Evolutionary conservation across 2,797 vertebrate species (phyloP).

Genomic region (Scyliorhinus canicula): DNA sequence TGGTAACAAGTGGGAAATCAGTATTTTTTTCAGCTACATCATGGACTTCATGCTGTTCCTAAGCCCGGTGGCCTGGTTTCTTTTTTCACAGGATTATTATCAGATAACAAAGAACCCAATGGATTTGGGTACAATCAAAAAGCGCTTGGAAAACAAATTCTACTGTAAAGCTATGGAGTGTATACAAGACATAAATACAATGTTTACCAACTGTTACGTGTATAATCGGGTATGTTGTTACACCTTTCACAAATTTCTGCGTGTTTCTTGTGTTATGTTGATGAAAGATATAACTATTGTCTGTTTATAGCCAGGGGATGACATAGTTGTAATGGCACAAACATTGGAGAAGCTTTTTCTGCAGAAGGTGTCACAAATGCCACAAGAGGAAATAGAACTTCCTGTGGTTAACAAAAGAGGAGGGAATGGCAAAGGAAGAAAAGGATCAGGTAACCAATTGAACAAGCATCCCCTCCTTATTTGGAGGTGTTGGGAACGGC

Average conservation of each 20-base stretch:
- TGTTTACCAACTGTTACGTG: slow-evolving; percentile 89
- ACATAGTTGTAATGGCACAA: slow-evolving; percentile 86
- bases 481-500: neutral
- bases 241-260: slow-evolving; percentile 16
- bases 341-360: slow-evolving; percentile 78
- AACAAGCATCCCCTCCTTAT: neutral
- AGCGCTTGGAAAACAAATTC: slow-evolving; percentile 81
- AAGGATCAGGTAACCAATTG: neutral
- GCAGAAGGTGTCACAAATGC: slow-evolving; percentile 77
- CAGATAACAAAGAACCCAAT: slow-evolving; percentile 82
- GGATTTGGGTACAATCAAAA: slow-evolving; percentile 84
- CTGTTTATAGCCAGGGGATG: slow-evolving; percentile 72
- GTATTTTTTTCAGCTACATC: neutral
- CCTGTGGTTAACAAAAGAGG: slow-evolving; percentile 55
- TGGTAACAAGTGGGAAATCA: neutral
- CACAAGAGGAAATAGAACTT: slow-evolving; percentile 65
- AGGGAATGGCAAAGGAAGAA: slow-evolving; percentile 57
- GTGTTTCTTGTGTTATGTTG: neutral
- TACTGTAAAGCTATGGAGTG: slow-evolving; percentile 78
- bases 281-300: neutral
- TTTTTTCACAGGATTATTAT: slow-evolving; percentile 79
- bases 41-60: neutral
- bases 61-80: slow-evolving; percentile 41
- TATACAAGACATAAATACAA: slow-evolving; percentile 77
- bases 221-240: slow-evolving; percentile 78